These are phyloP conservation scores for Cerastis rubricosa DNA, from an alignment of 2,888 invertebrate species.

Conservation along the genomic window DNA sequence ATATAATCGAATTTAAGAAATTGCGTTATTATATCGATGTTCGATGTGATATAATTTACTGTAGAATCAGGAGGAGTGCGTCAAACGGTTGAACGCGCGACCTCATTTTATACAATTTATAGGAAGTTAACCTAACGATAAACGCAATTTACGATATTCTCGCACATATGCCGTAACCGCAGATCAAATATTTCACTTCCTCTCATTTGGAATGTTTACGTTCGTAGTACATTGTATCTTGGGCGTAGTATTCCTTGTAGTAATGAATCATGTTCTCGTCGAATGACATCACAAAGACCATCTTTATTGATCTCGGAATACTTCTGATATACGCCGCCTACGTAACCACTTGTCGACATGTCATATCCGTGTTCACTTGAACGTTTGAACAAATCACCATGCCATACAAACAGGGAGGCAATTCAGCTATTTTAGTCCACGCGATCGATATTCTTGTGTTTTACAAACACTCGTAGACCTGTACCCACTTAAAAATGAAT, in stretches of 20 bases:
- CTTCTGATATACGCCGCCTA: constrained; percentile 14
- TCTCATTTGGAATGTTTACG: constrained; percentile 20
- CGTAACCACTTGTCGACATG: constrained; percentile 15
- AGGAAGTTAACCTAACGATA: constrained; percentile 43
- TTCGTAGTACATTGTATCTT: background rate
- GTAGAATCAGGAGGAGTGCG: constrained; percentile 25
- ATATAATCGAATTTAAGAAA: constrained; percentile 27
- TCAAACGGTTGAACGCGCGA: constrained; percentile 26
- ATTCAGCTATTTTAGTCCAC: constrained; percentile 35
- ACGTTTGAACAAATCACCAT: constrained; percentile 27
- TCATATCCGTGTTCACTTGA: constrained; percentile 24
- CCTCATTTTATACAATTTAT: constrained; percentile 44
- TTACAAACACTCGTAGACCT: constrained; percentile 12
- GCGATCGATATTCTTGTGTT: constrained; percentile 40
- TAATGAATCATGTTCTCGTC: constrained; percentile 18
- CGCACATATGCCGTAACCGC: constrained; percentile 42
- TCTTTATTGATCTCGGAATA: constrained; percentile 41
- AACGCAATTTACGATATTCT: constrained; percentile 54
- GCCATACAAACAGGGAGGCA: constrained; percentile 10
- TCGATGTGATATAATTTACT: constrained; percentile 16
- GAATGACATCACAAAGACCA: constrained; percentile 36
- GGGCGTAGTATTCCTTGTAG: constrained; percentile 14
- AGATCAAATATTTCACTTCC: constrained; percentile 37
- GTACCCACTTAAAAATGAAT: constrained; percentile 36
- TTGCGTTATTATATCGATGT: constrained; percentile 2